phyloP scores from a whole-genome alignment of 2,113 vertebrate genomes.

The Saguinus imperator region DNA sequence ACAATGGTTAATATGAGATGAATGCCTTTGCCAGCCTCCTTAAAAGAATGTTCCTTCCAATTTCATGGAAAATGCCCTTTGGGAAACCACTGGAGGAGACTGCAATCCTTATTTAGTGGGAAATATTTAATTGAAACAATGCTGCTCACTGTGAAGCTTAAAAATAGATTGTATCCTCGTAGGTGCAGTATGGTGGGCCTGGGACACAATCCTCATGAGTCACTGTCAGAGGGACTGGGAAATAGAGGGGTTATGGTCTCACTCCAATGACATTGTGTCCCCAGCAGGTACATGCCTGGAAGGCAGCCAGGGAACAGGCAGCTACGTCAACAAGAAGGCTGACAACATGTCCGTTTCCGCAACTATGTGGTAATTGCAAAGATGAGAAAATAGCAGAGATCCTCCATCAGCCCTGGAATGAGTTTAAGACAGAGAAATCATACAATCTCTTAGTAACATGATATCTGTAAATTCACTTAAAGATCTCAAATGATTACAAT shows the following conservation, averaged over 20 bases:
- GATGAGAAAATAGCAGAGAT: not conserved
- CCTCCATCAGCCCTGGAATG: not conserved
- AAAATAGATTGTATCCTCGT: not conserved
- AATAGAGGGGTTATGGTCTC: not conserved
- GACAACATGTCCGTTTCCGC: not conserved
- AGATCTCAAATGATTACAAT: not conserved
- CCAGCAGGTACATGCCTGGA: not conserved
- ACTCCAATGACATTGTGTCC: not conserved
- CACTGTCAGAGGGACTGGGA: not conserved
- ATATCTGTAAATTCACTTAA: not conserved
- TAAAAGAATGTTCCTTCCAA: conserved; percentile 49
- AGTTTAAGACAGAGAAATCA: not conserved
- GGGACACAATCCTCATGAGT: not conserved
- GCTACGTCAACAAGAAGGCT: not conserved
- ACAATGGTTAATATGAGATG: not conserved
- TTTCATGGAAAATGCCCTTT: conserved; percentile 67
- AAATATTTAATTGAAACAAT: conserved; percentile 66
- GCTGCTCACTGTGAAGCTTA: not conserved
- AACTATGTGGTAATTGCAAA: not conserved
- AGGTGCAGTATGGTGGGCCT: not conserved
- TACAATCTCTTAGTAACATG: not conserved
- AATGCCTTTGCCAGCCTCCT: not conserved
- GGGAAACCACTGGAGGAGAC: conserved; percentile 30
- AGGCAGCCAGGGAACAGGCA: not conserved
- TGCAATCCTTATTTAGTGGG: conserved; percentile 31